Base-by-base conservation (phyloP, 2,888 invertebrate species). In the Pterobdella sp. region DNA sequence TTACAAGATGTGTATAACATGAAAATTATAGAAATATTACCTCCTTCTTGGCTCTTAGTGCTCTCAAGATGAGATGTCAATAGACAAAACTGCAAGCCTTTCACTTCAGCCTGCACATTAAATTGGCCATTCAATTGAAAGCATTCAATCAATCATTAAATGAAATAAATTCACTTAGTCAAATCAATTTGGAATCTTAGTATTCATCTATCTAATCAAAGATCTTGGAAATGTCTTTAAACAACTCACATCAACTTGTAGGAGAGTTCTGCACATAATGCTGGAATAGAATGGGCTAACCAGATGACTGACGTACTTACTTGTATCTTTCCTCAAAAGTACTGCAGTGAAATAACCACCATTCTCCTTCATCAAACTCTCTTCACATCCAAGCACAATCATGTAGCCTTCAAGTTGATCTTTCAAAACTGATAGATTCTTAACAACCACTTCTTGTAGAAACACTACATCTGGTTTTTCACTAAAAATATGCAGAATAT, bases 1-100 rank as follows among this genome's bases (percentile, higher is more conserved):
- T n/a, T n/a, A n/a, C 18, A 42, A 42, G 42, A 42, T 18, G 10
- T 42, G 7, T 42, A 42, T 18, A 42, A 42, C 7, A 42, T 14
- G 10, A 42, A 42, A 42, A 42, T 42, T 7, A 42, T 42, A 42
- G 18, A 42, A 42, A 42, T 42, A 42, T 42, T 42, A 42, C 60
- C 60, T 18, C n/a, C 49, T 29, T 65, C 72, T 29, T 72, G 72
- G 4, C 86, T 85, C 68, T 80, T 82, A 34, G 86, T 87, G 78
- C 87, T 87, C 79, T 88, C 88, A 76, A 88, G 80, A 80, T 88
- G 88, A 1, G 86, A 84, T 73, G 87, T 88, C 74, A 88, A 79
- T 32, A 88, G 79, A 29, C 79, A 80, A 34, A 87, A 78, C 67
- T 79, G 78, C 10, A 82, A 75, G 22, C 79, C 81, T 73, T 82